Conservation (phyloP, 2,888 invertebrate species). For the Aphrophora alni region DNA sequence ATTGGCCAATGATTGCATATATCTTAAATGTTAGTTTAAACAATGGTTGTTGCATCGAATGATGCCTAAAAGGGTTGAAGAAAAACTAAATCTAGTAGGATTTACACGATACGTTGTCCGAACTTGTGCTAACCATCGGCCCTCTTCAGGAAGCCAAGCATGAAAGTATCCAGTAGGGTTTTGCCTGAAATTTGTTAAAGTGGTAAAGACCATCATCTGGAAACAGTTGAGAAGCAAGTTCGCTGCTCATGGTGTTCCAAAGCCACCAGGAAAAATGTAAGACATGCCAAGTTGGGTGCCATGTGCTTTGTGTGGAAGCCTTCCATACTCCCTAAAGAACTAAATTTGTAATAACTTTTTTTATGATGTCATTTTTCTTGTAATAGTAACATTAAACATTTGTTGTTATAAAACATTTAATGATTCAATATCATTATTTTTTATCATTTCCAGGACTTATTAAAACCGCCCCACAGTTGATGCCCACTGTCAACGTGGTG, state of each 20-base stretch:
- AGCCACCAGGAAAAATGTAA: background rate
- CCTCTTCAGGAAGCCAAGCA: background rate
- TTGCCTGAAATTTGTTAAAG: background rate
- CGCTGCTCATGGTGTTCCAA: background rate
- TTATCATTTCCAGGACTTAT: background rate
- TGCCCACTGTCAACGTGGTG: background rate
- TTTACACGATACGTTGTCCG: background rate
- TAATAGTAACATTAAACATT: background rate
- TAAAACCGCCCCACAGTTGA: background rate
- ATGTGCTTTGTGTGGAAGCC: background rate
- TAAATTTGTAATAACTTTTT: background rate
- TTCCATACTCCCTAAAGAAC: background rate
- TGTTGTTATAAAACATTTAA: background rate
- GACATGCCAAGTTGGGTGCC: background rate
- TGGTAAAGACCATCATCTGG: background rate
- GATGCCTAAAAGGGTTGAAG: too few relatives aligned
- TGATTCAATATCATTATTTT: background rate
- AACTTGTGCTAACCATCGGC: background rate
- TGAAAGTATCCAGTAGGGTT: background rate
- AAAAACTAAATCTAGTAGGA: too few relatives aligned
- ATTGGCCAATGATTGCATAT: conserved; percentile 25
- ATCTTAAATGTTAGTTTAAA: background rate
- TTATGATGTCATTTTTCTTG: background rate
- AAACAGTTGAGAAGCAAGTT: background rate
- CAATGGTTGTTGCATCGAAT: background rate